These are phyloP conservation scores for Tragelaphus scriptus DNA, from an alignment of 2,113 vertebrate genomes.

Conservation along the genomic window DNA sequence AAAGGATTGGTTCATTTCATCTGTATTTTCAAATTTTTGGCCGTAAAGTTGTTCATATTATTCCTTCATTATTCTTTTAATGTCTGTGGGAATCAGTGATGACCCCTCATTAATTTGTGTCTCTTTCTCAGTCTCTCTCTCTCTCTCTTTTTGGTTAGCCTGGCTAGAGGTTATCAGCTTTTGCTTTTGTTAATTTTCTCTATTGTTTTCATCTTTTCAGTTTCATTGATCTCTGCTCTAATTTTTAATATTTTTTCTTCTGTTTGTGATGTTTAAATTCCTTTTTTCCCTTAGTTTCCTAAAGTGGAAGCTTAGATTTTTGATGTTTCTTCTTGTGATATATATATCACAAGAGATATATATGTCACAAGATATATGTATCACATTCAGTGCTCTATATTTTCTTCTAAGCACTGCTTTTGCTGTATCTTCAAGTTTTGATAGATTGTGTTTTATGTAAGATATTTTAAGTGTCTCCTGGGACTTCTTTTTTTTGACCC, in stretches of 20 bases:
- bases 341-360: background rate
- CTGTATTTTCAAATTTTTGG: background rate
- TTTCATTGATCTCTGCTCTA: background rate
- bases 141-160: background rate
- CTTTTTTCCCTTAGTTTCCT: background rate
- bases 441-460: background rate
- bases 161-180: background rate
- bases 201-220: background rate
- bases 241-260: background rate
- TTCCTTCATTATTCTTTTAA: background rate
- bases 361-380: background rate
- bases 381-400: background rate
- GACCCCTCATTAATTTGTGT: background rate
- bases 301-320: background rate
- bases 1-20: background rate
- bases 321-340: background rate
- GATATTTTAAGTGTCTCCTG: background rate
- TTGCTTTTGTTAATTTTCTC: constrained; percentile 6
- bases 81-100: background rate
- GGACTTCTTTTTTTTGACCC: background rate
- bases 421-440: background rate
- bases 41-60: background rate
- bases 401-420: background rate
- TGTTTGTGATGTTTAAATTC: background rate
- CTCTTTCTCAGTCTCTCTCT: background rate